Evolutionary conservation across 2,888 invertebrate genomes (phyloP).

Genomic region (Torymus aiolomorphi): DNA sequence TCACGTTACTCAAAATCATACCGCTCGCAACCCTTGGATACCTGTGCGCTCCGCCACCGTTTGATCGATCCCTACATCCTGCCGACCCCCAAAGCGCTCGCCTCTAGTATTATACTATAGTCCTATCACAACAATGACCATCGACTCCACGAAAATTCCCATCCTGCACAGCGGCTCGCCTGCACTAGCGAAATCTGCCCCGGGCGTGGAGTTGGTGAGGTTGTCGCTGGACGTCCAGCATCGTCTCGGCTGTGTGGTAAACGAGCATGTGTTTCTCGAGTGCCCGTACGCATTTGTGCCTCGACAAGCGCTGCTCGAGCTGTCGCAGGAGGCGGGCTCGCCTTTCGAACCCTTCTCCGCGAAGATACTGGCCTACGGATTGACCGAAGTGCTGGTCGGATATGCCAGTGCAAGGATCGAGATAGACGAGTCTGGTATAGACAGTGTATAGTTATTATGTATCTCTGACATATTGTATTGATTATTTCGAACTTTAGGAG

Average conservation of each 20-base stretch:
- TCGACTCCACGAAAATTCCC: too few species aligned
- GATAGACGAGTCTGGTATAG: conserved; percentile 80
- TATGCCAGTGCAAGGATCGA: conserved; percentile 81
- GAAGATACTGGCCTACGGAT: conserved; percentile 60
- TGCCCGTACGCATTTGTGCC: conserved; percentile 71
- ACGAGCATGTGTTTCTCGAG: conserved; percentile 70
- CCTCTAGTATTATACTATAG: too few species aligned
- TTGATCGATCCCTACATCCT: too few species aligned
- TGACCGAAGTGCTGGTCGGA: conserved; percentile 77
- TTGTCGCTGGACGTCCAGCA: conserved; percentile 62
- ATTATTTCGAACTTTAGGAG: conserved; percentile 12
- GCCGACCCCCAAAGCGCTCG: too few species aligned
- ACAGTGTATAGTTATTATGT: not conserved
- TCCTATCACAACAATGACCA: not conserved
- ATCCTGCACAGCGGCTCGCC: conserved; percentile 51
- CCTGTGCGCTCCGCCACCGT: too few species aligned
- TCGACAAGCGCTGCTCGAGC: conserved; percentile 57
- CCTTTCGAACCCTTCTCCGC: conserved; percentile 60
- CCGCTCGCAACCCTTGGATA: too few species aligned
- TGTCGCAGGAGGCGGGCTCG: conserved; percentile 60
- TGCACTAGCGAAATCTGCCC: conserved; percentile 60
- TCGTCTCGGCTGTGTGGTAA: conserved; percentile 66
- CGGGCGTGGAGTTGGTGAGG: conserved; percentile 63
- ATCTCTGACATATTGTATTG: not conserved
- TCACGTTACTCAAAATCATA: too few species aligned